phyloP scores from a whole-genome alignment of 1,140 invertebrate genomes.

The Rhagoletis pomonella region DNA sequence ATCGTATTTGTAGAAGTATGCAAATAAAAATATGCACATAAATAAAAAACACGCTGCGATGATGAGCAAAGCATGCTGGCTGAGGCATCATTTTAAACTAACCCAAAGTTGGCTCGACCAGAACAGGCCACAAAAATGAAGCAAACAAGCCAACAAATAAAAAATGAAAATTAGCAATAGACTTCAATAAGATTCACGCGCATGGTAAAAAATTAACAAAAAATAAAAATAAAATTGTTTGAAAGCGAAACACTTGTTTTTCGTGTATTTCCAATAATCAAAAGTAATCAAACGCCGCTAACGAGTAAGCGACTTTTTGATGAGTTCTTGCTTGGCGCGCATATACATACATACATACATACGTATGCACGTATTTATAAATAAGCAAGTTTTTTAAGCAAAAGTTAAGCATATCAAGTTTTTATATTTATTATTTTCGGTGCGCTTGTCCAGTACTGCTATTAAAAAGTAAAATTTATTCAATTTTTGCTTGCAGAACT shows the following conservation, averaged over 20 bases:
- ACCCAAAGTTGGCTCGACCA: conserved; percentile 10
- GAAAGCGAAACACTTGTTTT: conserved; percentile 28
- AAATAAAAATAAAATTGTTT: not conserved
- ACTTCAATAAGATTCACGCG: conserved; percentile 3
- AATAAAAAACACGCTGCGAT: not conserved
- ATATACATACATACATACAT: not conserved
- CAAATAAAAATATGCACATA: not conserved
- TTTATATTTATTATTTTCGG: not conserved
- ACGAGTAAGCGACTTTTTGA: not conserved
- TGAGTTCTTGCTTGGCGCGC: conserved; percentile 9
- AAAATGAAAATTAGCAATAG: conserved; percentile 18
- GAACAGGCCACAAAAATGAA: not conserved
- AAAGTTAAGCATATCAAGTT: conserved; percentile 26
- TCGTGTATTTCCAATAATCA: conserved; percentile 15
- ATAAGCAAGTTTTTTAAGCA: not conserved
- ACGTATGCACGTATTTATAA: not conserved
- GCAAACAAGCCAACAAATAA: not conserved
- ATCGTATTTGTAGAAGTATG: not conserved
- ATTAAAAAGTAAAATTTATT: not conserved
- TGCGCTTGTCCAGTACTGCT: not conserved
- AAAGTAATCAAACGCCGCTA: not conserved
- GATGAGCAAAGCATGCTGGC: not conserved
- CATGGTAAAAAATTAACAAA: not conserved
- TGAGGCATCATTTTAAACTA: not conserved
- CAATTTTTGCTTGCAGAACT: not conserved